phyloP scores from a whole-genome alignment of 2,113 vertebrate species.

The Felis catus region DNA sequence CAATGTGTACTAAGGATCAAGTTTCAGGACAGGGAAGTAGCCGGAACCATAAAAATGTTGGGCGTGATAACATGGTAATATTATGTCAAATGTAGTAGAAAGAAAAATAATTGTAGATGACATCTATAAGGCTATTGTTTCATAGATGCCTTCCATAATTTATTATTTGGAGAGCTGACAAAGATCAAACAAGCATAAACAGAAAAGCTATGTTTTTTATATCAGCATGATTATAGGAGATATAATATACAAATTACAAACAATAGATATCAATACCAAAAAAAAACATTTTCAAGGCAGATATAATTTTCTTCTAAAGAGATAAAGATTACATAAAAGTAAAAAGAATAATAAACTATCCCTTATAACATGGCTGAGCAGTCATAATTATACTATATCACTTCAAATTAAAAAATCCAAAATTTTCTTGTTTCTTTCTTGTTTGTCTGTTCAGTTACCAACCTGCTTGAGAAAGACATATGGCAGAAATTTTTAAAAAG shows the following conservation, averaged over 20 bases:
- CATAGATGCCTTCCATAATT: neutral
- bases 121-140: neutral
- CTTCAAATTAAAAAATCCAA: neutral
- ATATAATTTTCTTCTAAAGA: neutral
- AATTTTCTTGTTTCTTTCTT: neutral
- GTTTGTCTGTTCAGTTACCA: neutral
- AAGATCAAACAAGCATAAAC: neutral
- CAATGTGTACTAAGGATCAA: neutral
- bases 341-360: neutral
- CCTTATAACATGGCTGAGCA: neutral
- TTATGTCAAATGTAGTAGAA: neutral
- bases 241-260: neutral
- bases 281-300: neutral
- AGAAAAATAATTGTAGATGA: neutral
- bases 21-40: neutral
- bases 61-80: neutral
- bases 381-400: neutral
- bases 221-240: neutral
- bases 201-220: neutral
- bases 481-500: neutral
- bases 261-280: neutral
- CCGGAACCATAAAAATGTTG: neutral
- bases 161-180: neutral
- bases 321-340: neutral
- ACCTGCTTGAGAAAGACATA: neutral